Base-by-base conservation (phyloP, 2,888 invertebrate genomes). In the Lasioglossum calceatum region DNA sequence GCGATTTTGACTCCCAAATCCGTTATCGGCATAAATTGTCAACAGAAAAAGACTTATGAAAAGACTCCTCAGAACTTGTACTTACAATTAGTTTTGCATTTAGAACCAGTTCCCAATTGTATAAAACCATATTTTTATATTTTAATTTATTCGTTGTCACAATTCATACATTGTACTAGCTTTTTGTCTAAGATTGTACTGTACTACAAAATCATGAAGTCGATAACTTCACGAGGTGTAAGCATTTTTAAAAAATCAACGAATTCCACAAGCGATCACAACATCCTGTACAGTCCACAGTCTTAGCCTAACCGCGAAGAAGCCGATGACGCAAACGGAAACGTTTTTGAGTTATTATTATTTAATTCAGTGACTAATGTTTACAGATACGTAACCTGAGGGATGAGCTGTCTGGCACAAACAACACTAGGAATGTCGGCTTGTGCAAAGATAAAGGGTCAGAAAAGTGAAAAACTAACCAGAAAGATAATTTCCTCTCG, bases 261-360 rank as follows among this genome's bases (percentile, higher is more conserved):
- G 32, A 32, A 32, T 32, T 64, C 64, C 2, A 32, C 64, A 19
- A 27, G 70, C 39, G 39, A 39, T 12, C 36, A 70, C 39, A 39
- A 36, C 70, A 39, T 39, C 70, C 39, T 39, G 70, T 39, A 23
- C 39, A 67, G 19, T 36, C 19, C 16, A 23, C 4, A 39, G 12
- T 23, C 36, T 67, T 70, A 39, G 70, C 39, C 39, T 39, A 70
- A 0, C 19, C 10, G 23, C 23, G 70, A 70, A 67, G 19, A 39
- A 23, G 39, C 23, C 23, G 23, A 70, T 70, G 70, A 70, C 70
- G 36, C 70, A 70, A 70, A 70, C 39, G 39, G 70, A 70, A 39
- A 70, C 12, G 39, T 36, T 70, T 70, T 39, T 23, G 39, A 39
- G 70, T 70, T 39, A 44, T 32, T 32, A n/a, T 32, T 23, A 16